Base-by-base conservation (phyloP, 2,888 invertebrate genomes). In the Hyalella azteca region DNA sequence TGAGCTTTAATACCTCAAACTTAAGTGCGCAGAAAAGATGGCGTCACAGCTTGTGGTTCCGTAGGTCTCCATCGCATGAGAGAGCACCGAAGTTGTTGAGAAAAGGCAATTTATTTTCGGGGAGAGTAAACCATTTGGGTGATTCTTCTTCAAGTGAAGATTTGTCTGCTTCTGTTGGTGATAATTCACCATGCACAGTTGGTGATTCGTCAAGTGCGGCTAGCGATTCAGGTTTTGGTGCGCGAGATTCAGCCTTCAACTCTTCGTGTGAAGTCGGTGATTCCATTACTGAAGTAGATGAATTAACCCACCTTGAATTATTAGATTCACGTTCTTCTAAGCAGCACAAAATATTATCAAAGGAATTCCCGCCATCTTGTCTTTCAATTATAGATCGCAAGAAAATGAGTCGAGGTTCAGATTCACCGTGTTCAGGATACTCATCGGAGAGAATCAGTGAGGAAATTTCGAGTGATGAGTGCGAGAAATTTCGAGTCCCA, bases 1-100 rank as follows among this genome's bases (percentile, higher is more conserved):
- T 66, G 36, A 66, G 26, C 66, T 7, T 36, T 22, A 66, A 66
- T 66, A 36, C 36, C 4, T n/a, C 36, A 66, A 66, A 36, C 36
- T 22, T 36, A 66, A 66, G 19, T 36, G 66, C 36, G 66, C 66
- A 66, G 36, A 66, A 66, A 66, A 66, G 36, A 66, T 32, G 32
- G 32, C 66, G 66, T 22, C 66, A 66, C 66, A 66, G 66, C 36
- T 66, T 66, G 66, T 66, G 66, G 66, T 66, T 66, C 66, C 66
- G 66, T 15, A 66, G n/a, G 36, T 36, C 66, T 29, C n/a, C n/a
- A n/a, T 32, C 66, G 36, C 54, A 54, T 29, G 54, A 54, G 4
- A 29, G 54, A 22, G 26, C 29, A 11, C 54, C 22, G 54, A 26
- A 54, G 54, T 54, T 26, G 54, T 54, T 54, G 54, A 54, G 29